Evolutionary conservation across 1,140 invertebrate genomes (phyloP).

Genomic region (Bombus huntii): DNA sequence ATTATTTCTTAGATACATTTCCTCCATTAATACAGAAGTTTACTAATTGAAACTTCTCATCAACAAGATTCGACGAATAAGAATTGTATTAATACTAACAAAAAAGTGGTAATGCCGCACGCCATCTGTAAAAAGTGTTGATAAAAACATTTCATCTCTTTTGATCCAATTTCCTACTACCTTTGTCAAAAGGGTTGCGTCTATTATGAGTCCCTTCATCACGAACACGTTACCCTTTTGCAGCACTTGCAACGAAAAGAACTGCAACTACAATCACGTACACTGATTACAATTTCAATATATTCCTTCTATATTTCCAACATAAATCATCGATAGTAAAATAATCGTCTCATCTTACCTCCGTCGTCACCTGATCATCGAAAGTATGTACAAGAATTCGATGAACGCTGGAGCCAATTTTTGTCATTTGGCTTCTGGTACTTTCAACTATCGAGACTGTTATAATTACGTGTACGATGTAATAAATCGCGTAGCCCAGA

Average conservation of each 20-base stretch:
- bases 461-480: conserved; percentile 60
- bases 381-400: conserved; percentile 67
- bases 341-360: conserved; percentile 59
- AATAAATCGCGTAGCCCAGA: conserved; percentile 63
- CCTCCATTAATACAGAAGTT: neutral
- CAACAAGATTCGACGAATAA: neutral
- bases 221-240: conserved; percentile 64
- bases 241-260: conserved; percentile 70
- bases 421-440: conserved; percentile 62
- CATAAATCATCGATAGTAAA: neutral
- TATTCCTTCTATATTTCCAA: too few species aligned
- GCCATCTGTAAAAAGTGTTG: conserved; percentile 48
- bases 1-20: neutral
- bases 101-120: conserved; percentile 61
- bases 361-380: conserved; percentile 70
- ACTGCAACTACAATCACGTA: conserved; percentile 58
- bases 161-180: conserved; percentile 29
- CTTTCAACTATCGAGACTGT: conserved; percentile 69
- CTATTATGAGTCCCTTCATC: conserved; percentile 59
- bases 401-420: conserved; percentile 67
- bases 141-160: neutral
- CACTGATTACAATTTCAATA: neutral
- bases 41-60: neutral
- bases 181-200: conserved; percentile 61
- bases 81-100: conserved; percentile 69